Conservation (phyloP, 2,113 vertebrate species). For the Antigone vipio region DNA sequence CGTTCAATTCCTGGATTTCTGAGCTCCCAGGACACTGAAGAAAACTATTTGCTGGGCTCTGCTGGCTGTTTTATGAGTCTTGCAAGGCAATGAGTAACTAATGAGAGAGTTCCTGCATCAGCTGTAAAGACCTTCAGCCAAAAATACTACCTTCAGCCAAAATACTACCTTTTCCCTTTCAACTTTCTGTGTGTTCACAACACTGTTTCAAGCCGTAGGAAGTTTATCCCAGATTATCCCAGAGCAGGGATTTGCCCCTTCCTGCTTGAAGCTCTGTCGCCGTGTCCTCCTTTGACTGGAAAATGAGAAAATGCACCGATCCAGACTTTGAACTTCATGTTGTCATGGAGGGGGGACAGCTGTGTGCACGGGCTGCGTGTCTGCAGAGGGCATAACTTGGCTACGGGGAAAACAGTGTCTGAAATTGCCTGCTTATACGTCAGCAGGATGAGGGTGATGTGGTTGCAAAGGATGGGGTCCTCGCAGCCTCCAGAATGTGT, state of each 20-base stretch:
- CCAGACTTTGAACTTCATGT: neutral
- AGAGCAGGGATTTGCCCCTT: neutral
- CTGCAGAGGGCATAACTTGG: neutral
- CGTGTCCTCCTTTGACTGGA: neutral
- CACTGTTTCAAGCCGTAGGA: neutral
- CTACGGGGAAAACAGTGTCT: accelerated
- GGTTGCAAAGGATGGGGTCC: neutral
- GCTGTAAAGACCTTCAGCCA: conserved; percentile 2
- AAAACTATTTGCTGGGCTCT: conserved; percentile 32
- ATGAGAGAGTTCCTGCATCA: neutral
- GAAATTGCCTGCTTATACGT: neutral
- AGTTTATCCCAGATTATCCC: neutral
- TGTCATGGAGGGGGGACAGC: neutral
- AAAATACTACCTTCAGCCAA: neutral
- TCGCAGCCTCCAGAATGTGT: accelerated
- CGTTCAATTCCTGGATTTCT: conserved; percentile 59
- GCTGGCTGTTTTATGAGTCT: conserved; percentile 54
- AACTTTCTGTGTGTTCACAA: neutral
- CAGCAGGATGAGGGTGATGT: neutral
- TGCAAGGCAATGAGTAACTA: conserved; percentile 63
- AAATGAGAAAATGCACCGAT: neutral
- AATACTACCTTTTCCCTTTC: neutral
- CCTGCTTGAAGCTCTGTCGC: neutral
- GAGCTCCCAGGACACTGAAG: conserved; percentile 49
- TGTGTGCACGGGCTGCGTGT: accelerated